Evolutionary conservation across 2,113 vertebrate genomes (phyloP).

Genomic region (Azemiops feae): DNA sequence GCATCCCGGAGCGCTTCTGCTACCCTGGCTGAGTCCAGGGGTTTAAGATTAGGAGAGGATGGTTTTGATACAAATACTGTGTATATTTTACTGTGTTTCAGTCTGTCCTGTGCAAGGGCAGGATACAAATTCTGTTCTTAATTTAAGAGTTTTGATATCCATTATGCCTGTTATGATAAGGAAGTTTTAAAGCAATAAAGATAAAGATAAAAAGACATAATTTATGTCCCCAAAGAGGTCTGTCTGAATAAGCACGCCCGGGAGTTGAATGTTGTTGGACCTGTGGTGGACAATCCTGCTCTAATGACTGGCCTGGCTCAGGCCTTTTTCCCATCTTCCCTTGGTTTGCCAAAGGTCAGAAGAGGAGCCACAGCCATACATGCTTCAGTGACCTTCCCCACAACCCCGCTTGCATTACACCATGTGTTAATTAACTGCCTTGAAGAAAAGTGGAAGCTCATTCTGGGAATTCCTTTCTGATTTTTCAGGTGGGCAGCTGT

Average conservation of each 20-base stretch:
- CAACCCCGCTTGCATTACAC: not conserved
- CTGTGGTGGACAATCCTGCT: not conserved
- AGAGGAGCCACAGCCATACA: not conserved
- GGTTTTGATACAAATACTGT: not conserved
- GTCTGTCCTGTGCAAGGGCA: not conserved
- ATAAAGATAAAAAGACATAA: not conserved
- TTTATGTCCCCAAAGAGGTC: not conserved
- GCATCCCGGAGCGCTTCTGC: conserved; percentile 17
- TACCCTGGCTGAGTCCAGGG: conserved; percentile 20
- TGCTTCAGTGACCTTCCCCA: not conserved
- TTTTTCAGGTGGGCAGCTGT: not conserved
- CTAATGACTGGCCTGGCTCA: not conserved
- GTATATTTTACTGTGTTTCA: not conserved
- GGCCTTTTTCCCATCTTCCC: not conserved
- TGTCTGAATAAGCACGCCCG: not conserved
- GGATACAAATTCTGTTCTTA: not conserved
- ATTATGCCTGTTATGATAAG: not conserved
- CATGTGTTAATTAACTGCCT: not conserved
- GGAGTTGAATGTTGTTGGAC: not conserved
- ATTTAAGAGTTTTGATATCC: not conserved
- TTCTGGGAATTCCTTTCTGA: not conserved
- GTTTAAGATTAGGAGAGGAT: not conserved
- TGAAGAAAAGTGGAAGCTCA: not conserved
- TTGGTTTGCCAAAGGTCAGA: not conserved
- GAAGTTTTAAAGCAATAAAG: not conserved